Conservation (phyloP, 2,888 invertebrate species). For the Drosophila fulvimacula region DNA sequence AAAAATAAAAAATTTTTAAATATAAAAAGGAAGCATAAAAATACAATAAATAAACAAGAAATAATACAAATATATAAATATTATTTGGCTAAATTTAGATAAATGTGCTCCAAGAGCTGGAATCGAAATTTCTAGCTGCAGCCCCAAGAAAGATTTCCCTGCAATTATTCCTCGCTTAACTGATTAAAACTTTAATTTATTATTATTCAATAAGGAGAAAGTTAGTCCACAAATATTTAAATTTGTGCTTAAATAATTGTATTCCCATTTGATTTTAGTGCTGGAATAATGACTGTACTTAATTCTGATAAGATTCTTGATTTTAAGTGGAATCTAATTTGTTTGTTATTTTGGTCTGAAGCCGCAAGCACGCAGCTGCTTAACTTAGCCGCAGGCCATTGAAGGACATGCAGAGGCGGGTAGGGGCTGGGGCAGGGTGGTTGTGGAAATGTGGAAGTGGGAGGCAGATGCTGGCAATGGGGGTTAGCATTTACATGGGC, state of each 20-base stretch:
- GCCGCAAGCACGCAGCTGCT: slow-evolving; percentile 34
- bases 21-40: too few relatives aligned
- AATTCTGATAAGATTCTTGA: not conserved
- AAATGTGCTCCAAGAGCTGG: too few relatives aligned
- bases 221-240: too few relatives aligned
- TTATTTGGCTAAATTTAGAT: too few relatives aligned
- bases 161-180: too few relatives aligned
- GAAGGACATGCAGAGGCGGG: slow-evolving; percentile 1
- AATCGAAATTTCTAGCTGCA: too few relatives aligned
- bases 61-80: too few relatives aligned
- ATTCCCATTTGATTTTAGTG: not conserved
- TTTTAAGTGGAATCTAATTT: slow-evolving; percentile 13
- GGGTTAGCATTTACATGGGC: slow-evolving; percentile 26
- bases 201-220: too few relatives aligned
- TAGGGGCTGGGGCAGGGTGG: not conserved
- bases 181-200: too few relatives aligned
- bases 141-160: too few relatives aligned
- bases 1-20: too few relatives aligned
- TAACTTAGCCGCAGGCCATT: not conserved
- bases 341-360: slow-evolving; percentile 11
- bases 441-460: not conserved
- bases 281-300: slow-evolving; percentile 3
- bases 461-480: not conserved
- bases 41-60: too few relatives aligned
- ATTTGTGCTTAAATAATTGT: not conserved